Conservation (phyloP, 2,888 invertebrate genomes). For the Phyllotreta cruciferae region DNA sequence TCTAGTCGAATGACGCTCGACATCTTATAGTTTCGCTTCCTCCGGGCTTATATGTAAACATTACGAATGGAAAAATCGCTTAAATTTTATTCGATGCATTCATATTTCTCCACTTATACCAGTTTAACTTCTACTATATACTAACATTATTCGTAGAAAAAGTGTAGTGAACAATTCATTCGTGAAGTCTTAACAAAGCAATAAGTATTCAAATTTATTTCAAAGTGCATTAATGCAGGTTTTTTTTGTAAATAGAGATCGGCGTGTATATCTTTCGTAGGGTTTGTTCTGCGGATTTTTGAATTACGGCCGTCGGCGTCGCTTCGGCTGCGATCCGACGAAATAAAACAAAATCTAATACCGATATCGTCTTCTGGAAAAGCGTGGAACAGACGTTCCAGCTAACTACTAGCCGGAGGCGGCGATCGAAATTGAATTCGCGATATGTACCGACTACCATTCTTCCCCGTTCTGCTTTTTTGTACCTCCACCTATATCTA, state of each 20-base stretch:
- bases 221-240: too few relatives aligned
- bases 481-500: constrained; percentile 49
- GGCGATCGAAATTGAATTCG: constrained; percentile 53
- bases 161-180: too few relatives aligned
- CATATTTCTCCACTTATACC: too few relatives aligned
- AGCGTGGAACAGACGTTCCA: constrained; percentile 50
- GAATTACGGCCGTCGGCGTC: constrained; percentile 20
- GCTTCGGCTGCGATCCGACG: constrained; percentile 25
- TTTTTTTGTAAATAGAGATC: too few relatives aligned
- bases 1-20: constrained; percentile 30
- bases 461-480: constrained; percentile 46
- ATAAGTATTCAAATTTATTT: too few relatives aligned
- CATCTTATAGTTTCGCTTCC: constrained; percentile 14
- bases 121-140: too few relatives aligned
- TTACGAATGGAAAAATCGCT: constrained; percentile 24
- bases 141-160: too few relatives aligned
- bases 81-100: too few relatives aligned
- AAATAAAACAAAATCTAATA: constrained; percentile 39
- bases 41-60: constrained; percentile 30
- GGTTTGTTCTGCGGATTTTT: constrained; percentile 16
- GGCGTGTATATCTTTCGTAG: too few relatives aligned
- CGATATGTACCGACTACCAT: constrained; percentile 50
- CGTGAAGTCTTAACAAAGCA: too few relatives aligned
- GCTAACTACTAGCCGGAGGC: constrained; percentile 52
- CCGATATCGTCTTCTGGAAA: constrained; percentile 45